Base-by-base conservation (phyloP, 2,113 vertebrate genomes). In the Brachypteracias leptosomus region DNA sequence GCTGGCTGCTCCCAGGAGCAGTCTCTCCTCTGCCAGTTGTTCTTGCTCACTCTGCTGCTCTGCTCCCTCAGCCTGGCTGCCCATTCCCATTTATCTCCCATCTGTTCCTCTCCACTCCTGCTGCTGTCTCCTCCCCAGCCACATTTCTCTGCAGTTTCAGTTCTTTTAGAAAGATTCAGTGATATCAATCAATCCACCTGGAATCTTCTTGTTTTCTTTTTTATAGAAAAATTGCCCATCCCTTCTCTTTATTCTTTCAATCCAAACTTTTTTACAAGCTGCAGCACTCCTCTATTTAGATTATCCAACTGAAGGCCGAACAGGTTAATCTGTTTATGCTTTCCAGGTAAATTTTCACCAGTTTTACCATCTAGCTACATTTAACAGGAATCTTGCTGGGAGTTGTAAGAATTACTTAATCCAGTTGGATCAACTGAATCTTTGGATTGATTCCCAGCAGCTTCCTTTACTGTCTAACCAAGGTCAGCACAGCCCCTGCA, bases 51-150 rank as follows among this genome's bases (percentile, higher is more conserved):
- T 80, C 36, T 75, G 82, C 70, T 85, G 85, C 85, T 57, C 74
- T 79, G 46, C 73, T 93, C 85, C 1, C 1, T 87, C 95, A 96
- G 65, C 74, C 90, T 57, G 61, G 68, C 90, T 95, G 81, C 71
- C 0, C 3, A 57, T 44, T 72, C 46, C 70, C 7, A 0, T 57
- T 96, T 91, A 73, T 90, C 63, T 95, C 58, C 94, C 82, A 93
- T 93, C 92, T 94, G 92, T 94, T 95, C 66, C 11, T 82, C 93
- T 83, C 59, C 51, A 52, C 71, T 85, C 82, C 65, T 83, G 78
- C 78, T 95, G 54, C 76, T 88, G 52, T 58, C 10, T 88, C 13
- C 21, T 93, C n/a, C 54, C 26, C 67, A 93, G 85, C 31, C 44
- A 36, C n/a, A 33, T 44, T 76, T 85, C 49, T 79, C 68, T 91